Percentiles rank a stretch among this genome's conserved stretches.
Conservation (phyloP, 2,797 vertebrate species). For the Gallinago solitaria region DNA sequence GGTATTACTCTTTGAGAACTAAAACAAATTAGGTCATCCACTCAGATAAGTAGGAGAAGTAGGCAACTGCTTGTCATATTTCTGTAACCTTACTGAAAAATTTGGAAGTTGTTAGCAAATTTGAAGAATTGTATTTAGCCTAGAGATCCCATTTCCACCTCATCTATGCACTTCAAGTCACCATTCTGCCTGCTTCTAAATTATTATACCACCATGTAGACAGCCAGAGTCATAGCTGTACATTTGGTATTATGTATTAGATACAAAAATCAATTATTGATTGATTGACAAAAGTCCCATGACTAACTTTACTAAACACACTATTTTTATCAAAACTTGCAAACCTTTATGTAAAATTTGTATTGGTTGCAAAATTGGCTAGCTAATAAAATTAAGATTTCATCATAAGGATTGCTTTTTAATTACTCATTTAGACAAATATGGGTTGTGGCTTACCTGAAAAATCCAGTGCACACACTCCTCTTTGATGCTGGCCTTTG, state of each 20-base stretch:
- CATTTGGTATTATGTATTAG: background rate
- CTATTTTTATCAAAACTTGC: background rate
- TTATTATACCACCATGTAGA: background rate
- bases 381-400: background rate
- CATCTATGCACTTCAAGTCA: background rate
- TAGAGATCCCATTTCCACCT: background rate
- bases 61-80: background rate
- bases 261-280: background rate
- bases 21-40: background rate
- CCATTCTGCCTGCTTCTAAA: background rate
- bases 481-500: constrained; percentile 90
- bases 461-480: constrained; percentile 93
- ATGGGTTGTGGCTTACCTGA: constrained; percentile 80
- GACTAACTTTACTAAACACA: background rate
- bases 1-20: background rate
- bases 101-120: background rate
- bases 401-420: background rate
- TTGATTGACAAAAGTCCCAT: fast-evolving
- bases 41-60: background rate
- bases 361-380: background rate
- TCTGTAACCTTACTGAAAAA: background rate
- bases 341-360: background rate
- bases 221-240: background rate
- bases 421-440: background rate
- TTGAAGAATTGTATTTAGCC: background rate